A percentile compares a stretch with the other conserved stretches of the same genome.
These are phyloP conservation scores for Gonatopus flavifemur DNA, from an alignment of 1,140 invertebrate genomes.

Conservation along the genomic window DNA sequence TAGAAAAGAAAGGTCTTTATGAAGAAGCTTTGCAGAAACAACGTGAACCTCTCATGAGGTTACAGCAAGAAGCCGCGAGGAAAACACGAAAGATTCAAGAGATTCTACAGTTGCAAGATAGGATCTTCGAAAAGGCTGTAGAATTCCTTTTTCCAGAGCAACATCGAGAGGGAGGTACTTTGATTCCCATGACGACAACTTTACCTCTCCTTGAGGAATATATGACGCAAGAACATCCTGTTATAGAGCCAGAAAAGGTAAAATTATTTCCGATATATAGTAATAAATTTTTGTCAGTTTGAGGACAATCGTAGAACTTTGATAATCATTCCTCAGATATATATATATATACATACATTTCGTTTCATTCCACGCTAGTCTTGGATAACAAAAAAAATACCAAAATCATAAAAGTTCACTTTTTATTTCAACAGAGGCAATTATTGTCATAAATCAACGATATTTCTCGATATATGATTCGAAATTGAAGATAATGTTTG, in stretches of 20 bases:
- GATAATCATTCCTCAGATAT: too few species aligned
- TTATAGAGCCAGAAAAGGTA: conserved; percentile 17
- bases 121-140: conserved; percentile 38
- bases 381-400: too few species aligned
- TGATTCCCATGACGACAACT: neutral
- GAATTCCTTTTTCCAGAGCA: conserved; percentile 35
- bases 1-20: conserved; percentile 54
- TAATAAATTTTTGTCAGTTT: neutral
- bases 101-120: conserved; percentile 29
- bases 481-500: too few species aligned
- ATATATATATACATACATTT: too few species aligned
- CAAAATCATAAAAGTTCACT: too few species aligned
- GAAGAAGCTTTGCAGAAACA: conserved; percentile 53
- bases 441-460: too few species aligned
- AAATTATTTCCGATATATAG: neutral
- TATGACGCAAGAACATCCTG: conserved; percentile 6
- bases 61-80: conserved; percentile 45
- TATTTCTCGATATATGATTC: too few species aligned
- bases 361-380: too few species aligned
- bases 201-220: neutral
- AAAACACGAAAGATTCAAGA: conserved; percentile 44
- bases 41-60: conserved; percentile 47
- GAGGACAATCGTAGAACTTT: too few species aligned
- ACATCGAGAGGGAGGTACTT: conserved; percentile 4
- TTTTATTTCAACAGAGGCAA: too few species aligned